These are phyloP conservation scores for Carollia perspicillata DNA, from an alignment of 2,113 vertebrate species.

Conservation along the genomic window DNA sequence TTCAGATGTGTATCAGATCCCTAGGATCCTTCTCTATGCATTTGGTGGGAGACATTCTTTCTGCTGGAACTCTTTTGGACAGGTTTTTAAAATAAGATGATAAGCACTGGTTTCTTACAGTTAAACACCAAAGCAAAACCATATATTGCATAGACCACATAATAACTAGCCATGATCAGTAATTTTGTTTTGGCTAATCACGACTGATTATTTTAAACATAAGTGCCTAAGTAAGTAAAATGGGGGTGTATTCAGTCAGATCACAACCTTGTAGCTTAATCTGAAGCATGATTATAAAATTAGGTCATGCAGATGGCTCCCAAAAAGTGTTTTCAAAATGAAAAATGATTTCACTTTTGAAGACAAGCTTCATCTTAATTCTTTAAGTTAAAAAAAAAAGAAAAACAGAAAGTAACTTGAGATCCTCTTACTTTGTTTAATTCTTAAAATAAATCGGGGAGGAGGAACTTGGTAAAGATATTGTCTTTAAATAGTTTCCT, in stretches of 20 bases:
- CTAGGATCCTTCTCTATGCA: background rate
- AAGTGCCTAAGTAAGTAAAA: background rate
- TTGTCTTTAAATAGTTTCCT: slow-evolving; percentile 51
- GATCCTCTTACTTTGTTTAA: slow-evolving; percentile 21
- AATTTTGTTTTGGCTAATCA: background rate
- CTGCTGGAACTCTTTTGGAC: background rate
- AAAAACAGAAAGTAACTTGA: background rate
- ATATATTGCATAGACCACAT: background rate
- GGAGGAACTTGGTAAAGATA: background rate
- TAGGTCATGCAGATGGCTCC: background rate
- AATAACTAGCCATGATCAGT: background rate
- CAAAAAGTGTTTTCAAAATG: background rate
- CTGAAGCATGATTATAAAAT: background rate
- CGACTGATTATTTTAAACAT: background rate
- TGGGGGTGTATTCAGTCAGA: background rate
- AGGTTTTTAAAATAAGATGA: background rate
- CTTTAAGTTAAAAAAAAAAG: background rate
- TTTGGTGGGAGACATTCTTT: background rate
- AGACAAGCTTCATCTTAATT: background rate
- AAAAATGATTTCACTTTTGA: slow-evolving; percentile 30
- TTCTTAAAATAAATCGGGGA: slow-evolving; percentile 53
- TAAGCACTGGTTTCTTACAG: background rate
- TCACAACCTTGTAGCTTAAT: background rate
- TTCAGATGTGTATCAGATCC: background rate
- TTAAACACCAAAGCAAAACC: background rate